These are phyloP conservation scores for Chlorodrepanis virens DNA, from an alignment of 2,113 vertebrate genomes.

Conservation along the genomic window DNA sequence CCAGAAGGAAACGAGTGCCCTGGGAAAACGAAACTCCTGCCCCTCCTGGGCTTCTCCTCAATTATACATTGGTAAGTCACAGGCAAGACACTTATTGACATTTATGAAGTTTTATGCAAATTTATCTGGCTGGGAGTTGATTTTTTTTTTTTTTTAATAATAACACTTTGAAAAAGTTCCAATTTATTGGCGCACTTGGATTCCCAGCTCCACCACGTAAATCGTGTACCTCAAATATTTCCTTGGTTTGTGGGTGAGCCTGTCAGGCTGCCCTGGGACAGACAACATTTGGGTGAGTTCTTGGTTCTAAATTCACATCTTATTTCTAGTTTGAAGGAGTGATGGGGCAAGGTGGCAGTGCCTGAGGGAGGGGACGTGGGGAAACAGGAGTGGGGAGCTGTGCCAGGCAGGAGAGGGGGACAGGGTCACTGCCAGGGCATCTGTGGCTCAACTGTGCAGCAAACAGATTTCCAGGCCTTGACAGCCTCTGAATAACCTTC, in stretches of 20 bases:
- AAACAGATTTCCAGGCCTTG: not conserved
- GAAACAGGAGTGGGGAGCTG: not conserved
- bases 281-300: not conserved
- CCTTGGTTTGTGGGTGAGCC: not conserved
- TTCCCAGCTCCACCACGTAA: not conserved
- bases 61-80: not conserved
- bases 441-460: not conserved
- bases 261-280: not conserved
- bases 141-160: not conserved
- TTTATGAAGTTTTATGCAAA: not conserved
- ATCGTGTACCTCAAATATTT: rapidly evolving
- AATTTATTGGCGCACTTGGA: not conserved
- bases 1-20: constrained; percentile 26
- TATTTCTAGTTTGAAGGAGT: not conserved
- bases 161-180: not conserved
- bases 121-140: not conserved
- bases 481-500: not conserved
- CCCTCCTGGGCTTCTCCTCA: constrained; percentile 39
- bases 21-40: constrained; percentile 20
- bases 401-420: not conserved
- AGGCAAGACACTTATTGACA: not conserved
- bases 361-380: not conserved
- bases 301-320: not conserved
- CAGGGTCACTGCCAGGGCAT: not conserved
- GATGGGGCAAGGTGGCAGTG: not conserved